Conservation (phyloP, 37 sponge, comb jelly and placozoan genomes). For the Halichondria panicea region DNA sequence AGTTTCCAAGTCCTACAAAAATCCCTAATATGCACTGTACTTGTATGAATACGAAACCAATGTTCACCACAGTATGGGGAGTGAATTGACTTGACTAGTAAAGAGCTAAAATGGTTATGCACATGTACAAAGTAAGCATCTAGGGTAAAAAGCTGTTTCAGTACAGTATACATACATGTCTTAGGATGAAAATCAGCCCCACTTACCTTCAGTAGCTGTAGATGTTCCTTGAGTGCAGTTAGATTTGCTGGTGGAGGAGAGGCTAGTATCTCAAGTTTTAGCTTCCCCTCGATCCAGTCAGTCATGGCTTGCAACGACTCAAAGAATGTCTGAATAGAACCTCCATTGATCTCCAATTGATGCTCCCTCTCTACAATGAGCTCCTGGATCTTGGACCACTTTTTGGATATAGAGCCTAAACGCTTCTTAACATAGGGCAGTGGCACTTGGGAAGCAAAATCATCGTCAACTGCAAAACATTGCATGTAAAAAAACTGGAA, state of each 20-base stretch:
- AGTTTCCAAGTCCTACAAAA: neutral
- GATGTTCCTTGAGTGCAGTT: slow-evolving; percentile 2
- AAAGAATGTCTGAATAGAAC: neutral
- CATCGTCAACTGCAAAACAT: neutral
- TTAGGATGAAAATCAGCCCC: too few relatives aligned
- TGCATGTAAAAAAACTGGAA: too few relatives aligned
- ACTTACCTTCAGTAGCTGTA: slow-evolving; percentile 17
- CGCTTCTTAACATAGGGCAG: slow-evolving; percentile 19
- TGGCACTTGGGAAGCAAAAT: neutral
- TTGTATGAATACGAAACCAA: too few relatives aligned
- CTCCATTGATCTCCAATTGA: slow-evolving; percentile 20
- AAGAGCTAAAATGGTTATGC: neutral
- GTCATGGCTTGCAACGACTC: neutral
- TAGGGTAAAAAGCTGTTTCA: neutral
- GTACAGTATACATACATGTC: neutral
- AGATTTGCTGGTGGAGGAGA: slow-evolving; percentile 25
- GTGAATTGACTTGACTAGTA: neutral
- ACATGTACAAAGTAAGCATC: too few relatives aligned
- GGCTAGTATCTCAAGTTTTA: slow-evolving; percentile 6
- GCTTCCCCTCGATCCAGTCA: slow-evolving; percentile 25
- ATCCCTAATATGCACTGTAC: too few relatives aligned
- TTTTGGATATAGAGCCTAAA: neutral
- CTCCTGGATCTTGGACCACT: slow-evolving; percentile 5
- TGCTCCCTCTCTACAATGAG: slow-evolving; percentile 18
- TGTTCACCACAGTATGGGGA: too few relatives aligned